Base-by-base conservation (phyloP, 2,113 vertebrate genomes). In the Psilopogon haemacephalus region DNA sequence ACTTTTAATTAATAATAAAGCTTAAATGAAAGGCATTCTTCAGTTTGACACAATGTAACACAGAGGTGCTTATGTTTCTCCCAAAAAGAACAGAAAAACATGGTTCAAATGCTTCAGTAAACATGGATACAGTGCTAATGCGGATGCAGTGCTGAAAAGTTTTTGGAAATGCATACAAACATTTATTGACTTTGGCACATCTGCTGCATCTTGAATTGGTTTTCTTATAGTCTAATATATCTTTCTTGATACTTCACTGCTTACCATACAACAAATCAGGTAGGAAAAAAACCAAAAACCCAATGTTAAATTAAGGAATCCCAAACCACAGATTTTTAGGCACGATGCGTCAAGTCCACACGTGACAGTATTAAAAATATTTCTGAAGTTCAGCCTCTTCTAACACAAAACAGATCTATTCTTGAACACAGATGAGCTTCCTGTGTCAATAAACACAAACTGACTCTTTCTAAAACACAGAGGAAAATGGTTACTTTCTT, bases 401-500 rank as follows among this genome's bases (percentile, higher is more conserved):
- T 91, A 90, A 91, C n/a, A 89, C 54, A 93, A 93, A 94, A 52
- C 82, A 95, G 73, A 93, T 37, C 64, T 94, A 11, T 58, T 90
- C 69, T 84, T 8, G 5, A 90, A 77, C 82, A 74, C 58, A 88
- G 83, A 91, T 77, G 73, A 94, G 59, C 58, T 63, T 94, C 50
- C 58, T 52, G 11, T 89, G 70, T 94, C 81, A 90, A 75, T 75
- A 95, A 95, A 93, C 64, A 88, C 40, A 84, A 79, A 92, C 48
- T 48, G 71, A 75, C 77, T 88, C 78, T 75, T 20, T 62, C 94
- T 85, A 79, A 94, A 95, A 86, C 78, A 89, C 50, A 83, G 89
- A 94, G 75, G 64, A 96, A 95, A 92, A 30, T 55, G 72, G 74
- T 84, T 95, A 77, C 95, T 95, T 94, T 96, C 82, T 91, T 89